Evolutionary conservation across 1,140 invertebrate genomes (phyloP), one percentile per base, ranked within the genome.

Genomic region (Hermatobates lingyangjiaoensis): DNA sequence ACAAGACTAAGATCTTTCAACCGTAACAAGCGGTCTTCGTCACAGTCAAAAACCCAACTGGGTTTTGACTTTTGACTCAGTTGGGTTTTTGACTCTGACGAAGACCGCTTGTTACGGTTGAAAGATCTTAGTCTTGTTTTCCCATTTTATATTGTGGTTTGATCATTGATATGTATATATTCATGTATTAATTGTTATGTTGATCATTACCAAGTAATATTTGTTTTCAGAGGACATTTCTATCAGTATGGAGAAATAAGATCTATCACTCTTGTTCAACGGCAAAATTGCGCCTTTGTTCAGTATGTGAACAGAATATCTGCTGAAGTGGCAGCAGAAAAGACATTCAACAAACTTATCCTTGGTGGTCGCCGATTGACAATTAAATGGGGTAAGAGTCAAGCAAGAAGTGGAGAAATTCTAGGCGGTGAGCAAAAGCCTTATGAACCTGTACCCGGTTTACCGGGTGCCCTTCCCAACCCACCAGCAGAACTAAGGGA

Each of bases 231-330:
- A 52, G 83, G 90, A 67, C 79, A 89, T 63, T 98, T 98, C 64
- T 99, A 98, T 70, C 94, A 98, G 65, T 98, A 88, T 71, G 95
- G 95, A n/a, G 95, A 98, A 68, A 95, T 98, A 49, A 76, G 95
- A 23, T 85, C 83, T 1, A 74, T 99, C 1, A 93, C 89, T 39
- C 72, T 98, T 57, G 86, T 97, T 1, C 77, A 79, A 0, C 80
- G 90, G 57, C 92, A 97, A 59, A 91, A 95, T 60, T 98, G 94
- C 73, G 93, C 92, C 0, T 99, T 99, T 66, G 84, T 99, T 3
- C 91, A 97, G 62, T 99, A 91, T 64, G 96, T 92, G 0, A 82
- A 81, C 27, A 71, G 96, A 53, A 70, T 72, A 45, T 80, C 90
- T 1, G 89, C 95, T 0, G 95, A 99, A 68, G 66, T 81, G 53